Base-by-base conservation (phyloP, 2,888 invertebrate species). In the Serrognathus titanus region DNA sequence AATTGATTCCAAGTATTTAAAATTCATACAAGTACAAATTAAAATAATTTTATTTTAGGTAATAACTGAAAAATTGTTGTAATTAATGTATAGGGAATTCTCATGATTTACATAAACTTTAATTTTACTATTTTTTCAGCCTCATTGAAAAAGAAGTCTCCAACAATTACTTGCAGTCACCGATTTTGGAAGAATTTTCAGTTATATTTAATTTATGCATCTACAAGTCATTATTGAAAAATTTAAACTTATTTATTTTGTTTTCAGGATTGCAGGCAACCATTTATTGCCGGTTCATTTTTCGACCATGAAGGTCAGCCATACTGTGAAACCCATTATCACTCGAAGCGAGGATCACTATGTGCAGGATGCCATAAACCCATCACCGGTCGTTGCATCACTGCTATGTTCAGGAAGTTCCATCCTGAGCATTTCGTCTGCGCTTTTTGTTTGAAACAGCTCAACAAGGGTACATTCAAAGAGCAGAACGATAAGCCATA, bases 351-450 rank as follows among this genome's bases (percentile, higher is more conserved):
- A 35, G 98, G 98, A 52, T 97, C 97, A 0, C 84, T 99, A 5
- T 99, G 99, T 79, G 96, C 96, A 60, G 95, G 95, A 61, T 99
- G 98, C 78, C 94, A 96, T 77, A 95, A 97, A 74, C 97, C 98
- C 11, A 97, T 99, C 70, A 93, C 94, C 51, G 94, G 94, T 55
- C 90, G 98, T 38, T 99, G 98, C 80, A 97, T 99, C 76, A 98
- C 98, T 1, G 98, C 98, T 63, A 97, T 99, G 97, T 97, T 94
- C 81, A 83, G 92, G 68, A 98, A 99, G 80, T 99, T 96, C 84
- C 99, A 99, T 79, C 98, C 98, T 0, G 98, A 99, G 76, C 98
- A 99, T 80, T 99, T 99, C 76, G 96, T 97, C 6, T 99, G 99
- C 81, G 96, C 97, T n/a, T 99, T 97, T 82, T 99, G 99, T 74